A percentile compares a stretch with the other conserved stretches of the same genome.
Conservation (phyloP, 1,140 invertebrate species). For the Pogonomyrmex californicus region DNA sequence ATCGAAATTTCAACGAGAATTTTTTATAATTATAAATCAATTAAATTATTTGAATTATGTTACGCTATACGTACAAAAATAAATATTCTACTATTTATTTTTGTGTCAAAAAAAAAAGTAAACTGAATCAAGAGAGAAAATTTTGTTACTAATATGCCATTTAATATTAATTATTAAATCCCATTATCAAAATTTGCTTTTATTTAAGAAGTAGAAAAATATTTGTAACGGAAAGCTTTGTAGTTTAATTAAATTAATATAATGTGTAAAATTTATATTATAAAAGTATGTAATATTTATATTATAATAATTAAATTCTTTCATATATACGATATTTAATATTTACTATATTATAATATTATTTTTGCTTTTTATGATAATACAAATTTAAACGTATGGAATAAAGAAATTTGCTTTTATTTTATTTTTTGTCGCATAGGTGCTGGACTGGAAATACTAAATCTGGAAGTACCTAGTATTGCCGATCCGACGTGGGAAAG, state of each 20-base stretch:
- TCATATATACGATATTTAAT: neutral
- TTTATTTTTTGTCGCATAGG: conserved; percentile 63
- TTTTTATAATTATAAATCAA: conserved; percentile 43
- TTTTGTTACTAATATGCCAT: neutral
- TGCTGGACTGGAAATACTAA: conserved; percentile 72
- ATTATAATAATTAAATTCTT: too few species aligned
- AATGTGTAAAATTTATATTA: neutral
- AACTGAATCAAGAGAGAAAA: neutral
- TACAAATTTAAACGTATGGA: neutral
- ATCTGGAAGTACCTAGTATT: conserved; percentile 80
- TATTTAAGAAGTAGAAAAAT: neutral
- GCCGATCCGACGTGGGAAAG: conserved; percentile 82
- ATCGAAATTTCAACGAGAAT: neutral
- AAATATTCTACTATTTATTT: neutral
- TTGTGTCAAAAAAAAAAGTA: neutral
- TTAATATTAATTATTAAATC: conserved; percentile 20
- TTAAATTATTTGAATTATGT: neutral
- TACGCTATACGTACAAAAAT: neutral
- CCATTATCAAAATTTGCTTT: neutral
- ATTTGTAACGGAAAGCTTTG: neutral
- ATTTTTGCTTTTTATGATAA: neutral
- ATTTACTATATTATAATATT: neutral
- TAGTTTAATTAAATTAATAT: conserved; percentile 9
- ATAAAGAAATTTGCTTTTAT: neutral
- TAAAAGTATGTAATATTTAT: neutral